Conservation (phyloP, 2,797 vertebrate genomes). For the Denticeps clupeoides region DNA sequence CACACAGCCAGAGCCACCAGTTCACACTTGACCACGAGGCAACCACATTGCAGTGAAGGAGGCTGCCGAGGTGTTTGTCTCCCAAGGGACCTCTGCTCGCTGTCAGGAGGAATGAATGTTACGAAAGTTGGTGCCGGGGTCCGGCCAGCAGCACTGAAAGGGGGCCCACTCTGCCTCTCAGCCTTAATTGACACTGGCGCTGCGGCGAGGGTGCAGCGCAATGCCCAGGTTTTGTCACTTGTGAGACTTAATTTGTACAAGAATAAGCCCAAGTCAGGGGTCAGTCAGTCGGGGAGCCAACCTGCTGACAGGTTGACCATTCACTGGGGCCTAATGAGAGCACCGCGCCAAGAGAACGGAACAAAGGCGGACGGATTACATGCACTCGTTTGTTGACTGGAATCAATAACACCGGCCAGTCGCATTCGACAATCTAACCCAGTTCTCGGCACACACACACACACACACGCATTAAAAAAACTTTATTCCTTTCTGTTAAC, state of each 20-base stretch:
- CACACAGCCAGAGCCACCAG: no score
- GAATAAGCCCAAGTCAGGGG: conserved; percentile 66
- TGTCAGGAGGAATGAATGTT: conserved; percentile 34
- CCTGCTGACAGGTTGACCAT: conserved; percentile 63
- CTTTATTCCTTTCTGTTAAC: no score
- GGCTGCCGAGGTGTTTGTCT: conserved; percentile 14
- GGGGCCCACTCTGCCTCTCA: conserved; percentile 14
- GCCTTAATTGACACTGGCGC: conserved; percentile 28
- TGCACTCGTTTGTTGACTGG: conserved; percentile 46
- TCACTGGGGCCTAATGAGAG: conserved; percentile 65
- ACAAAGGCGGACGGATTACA: conserved; percentile 65
- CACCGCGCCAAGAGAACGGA: conserved; percentile 54
- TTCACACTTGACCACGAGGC: neutral
- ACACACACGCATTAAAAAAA: no score
- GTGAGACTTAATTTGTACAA: conserved; percentile 70
- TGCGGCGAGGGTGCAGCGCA: conserved; percentile 17
- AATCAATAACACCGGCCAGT: conserved; percentile 55
- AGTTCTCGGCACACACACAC: neutral
- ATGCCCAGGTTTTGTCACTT: conserved; percentile 62
- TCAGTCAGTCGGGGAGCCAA: conserved; percentile 60
- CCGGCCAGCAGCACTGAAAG: conserved; percentile 21
- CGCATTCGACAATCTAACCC: conserved; percentile 17
- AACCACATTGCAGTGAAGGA: neutral
- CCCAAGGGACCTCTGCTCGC: conserved; percentile 18
- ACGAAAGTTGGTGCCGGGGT: conserved; percentile 13